phyloP scores from a whole-genome alignment of 2,888 invertebrate genomes.

The Zaprionus lineosus region DNA sequence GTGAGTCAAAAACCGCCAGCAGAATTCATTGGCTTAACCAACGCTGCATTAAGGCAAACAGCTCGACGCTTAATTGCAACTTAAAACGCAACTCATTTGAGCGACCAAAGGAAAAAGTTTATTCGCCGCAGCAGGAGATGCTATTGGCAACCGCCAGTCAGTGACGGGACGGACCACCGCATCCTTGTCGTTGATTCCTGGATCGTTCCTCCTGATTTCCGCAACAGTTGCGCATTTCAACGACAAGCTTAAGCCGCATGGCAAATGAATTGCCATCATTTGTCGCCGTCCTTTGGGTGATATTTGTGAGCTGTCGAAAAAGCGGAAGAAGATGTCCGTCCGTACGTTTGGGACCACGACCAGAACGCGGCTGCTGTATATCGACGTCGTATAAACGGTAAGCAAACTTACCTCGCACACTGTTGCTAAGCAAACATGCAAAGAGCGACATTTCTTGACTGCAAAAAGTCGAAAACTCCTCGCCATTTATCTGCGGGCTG shows the following conservation, averaged over 20 bases:
- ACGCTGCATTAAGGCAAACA: constrained; percentile 31
- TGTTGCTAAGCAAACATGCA: constrained; percentile 64
- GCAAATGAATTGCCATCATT: constrained; percentile 75
- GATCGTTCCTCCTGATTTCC: not conserved
- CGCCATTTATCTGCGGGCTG: constrained; percentile 38
- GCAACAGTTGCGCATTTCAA: constrained; percentile 52
- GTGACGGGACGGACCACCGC: too few relatives aligned
- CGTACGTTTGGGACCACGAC: too few relatives aligned
- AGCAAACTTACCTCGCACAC: constrained; percentile 57
- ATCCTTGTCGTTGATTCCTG: not conserved
- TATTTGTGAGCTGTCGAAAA: constrained; percentile 35
- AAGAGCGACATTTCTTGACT: constrained; percentile 29
- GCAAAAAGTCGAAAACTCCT: constrained; percentile 42
- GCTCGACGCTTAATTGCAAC: constrained; percentile 64
- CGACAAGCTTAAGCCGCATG: constrained; percentile 57
- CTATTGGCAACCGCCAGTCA: constrained; percentile 19
- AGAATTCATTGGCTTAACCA: constrained; percentile 12
- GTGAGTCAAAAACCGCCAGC: constrained; percentile 15
- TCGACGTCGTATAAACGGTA: constrained; percentile 28
- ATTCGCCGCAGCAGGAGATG: constrained; percentile 33
- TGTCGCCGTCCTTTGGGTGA: constrained; percentile 50
- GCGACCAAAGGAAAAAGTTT: constrained; percentile 52
- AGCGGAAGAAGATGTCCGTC: not conserved
- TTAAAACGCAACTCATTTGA: constrained; percentile 66
- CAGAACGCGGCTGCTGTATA: constrained; percentile 11